Base-by-base conservation (phyloP, 2,113 vertebrate genomes). In the Glaucidium brasilianum region DNA sequence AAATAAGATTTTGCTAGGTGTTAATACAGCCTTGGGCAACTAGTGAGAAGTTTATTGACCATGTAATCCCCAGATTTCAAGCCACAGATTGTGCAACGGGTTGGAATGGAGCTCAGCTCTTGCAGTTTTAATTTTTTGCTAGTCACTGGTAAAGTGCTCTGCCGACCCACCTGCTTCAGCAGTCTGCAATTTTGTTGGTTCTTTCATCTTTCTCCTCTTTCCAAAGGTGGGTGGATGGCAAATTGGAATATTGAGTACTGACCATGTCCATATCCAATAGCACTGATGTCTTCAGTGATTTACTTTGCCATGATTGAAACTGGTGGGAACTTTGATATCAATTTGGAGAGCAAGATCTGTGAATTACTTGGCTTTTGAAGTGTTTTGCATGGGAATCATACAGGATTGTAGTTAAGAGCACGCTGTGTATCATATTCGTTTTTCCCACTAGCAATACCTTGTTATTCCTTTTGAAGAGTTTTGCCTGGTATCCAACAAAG, bases 391-490 rank as follows among this genome's bases (percentile, higher is more conserved):
- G 89, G 74, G 87, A 90, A 47, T 91, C 53, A 27, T 45, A 47
- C 50, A 43, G 47, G 66, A 75, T 49, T 72, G 66, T 72, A 73
- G 67, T 34, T 85, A 77, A 92, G 89, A 77, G 72, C 15, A 25
- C 1, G 1, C 73, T 75, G 32, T 53, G 56, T 64, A 43, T 76
- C 74, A 17, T 63, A 63, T 47, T 83, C 60, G 72, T 88, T 89
- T 88, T 85, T 43, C 74, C 89, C 66, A 87, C 83, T 45, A 68
- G 92, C 89, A 53, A 60, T 88, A 68, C 74, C 83, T 86, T 92
- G 75, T 85, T 72, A 84, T 89, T 92, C 73, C 35, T 78, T 97
- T 95, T 96, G 87, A 96, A 95, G 92, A 96, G 50, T 91, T 92
- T 64, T 82, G 59, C 80, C 83, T 88, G 77, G 11, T 84, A 74